Percentiles rank a stretch among this genome's conserved stretches.
phyloP scores from a whole-genome alignment of 2,113 vertebrate genomes.

The Phrynosoma blainvillii region DNA sequence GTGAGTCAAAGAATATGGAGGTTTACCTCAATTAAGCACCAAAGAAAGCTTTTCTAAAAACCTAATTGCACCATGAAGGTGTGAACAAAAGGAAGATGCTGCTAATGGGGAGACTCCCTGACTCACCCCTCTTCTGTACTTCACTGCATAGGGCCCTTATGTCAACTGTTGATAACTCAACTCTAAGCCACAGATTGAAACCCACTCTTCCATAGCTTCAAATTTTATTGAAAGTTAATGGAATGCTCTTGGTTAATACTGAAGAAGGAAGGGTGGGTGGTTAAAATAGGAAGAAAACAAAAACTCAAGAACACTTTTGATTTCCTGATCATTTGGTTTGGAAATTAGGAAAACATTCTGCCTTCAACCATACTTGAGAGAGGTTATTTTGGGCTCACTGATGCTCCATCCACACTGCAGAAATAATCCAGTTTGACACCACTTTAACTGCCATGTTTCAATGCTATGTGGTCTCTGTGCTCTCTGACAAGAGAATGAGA shows the following conservation, averaged over 20 bases:
- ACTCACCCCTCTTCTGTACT: too few relatives aligned
- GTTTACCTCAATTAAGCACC: too few relatives aligned
- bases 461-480: too few relatives aligned
- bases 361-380: not conserved
- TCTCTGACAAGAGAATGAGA: too few relatives aligned
- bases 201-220: not conserved
- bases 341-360: not conserved
- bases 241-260: not conserved
- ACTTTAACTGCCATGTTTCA: too few relatives aligned
- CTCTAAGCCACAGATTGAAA: not conserved
- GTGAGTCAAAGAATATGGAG: too few relatives aligned
- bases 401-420: too few relatives aligned
- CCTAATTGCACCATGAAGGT: not conserved
- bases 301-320: not conserved
- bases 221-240: not conserved
- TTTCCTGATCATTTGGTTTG: not conserved
- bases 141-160: too few relatives aligned
- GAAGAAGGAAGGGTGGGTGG: not conserved
- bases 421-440: too few relatives aligned
- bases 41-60: too few relatives aligned
- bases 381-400: not conserved
- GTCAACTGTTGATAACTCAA: not conserved
- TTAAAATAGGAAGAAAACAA: not conserved
- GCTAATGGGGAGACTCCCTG: too few relatives aligned
- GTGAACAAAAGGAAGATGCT: too few relatives aligned